Base-by-base conservation (phyloP, 2,113 vertebrate species). In the Tonatia bakeri region DNA sequence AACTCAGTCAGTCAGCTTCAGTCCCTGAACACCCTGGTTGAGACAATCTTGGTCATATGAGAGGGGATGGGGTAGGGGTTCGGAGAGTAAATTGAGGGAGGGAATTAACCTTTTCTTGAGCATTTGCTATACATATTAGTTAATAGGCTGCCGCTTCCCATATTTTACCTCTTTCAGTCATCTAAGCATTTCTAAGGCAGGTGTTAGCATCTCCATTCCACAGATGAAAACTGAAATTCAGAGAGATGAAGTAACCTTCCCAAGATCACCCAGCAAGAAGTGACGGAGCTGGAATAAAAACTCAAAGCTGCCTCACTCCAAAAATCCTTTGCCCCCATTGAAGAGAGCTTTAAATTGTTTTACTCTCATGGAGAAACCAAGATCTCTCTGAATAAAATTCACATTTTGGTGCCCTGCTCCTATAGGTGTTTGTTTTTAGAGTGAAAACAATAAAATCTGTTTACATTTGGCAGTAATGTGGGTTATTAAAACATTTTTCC, bases 161-260 rank as follows among this genome's bases (percentile, higher is more conserved):
- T 28, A 17, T 67, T 70, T 95, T 91, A 83, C 36, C 43, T 82
- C 64, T 43, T 92, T 91, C 52, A 90, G 50, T 91, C 11, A 38
- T 72, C 65, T 81, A 45, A 95, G 43, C 16, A 80, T 80, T 89
- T 94, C 83, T 93, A 91, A 95, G 69, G 56, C 33, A 95, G 80
- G 22, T 43, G 28, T 85, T 90, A 92, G 45, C 7, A 86, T 83
- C 76, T 92, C 86, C 47, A 86, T 89, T 95, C 91, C 91, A 80
- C 59, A 96, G 36, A 45, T 76, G n/a, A 67, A 97, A 95, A 91
- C 77, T 87, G 59, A 96, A 61, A 14, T 54, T 94, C 90, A 75
- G 82, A 92, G 83, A 94, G n/a, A 54, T 81, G 40, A 95, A 88
- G 54, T 59, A 84, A 81, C 83, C 28, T 93, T 93, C 43, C 61